phyloP scores from a whole-genome alignment of 2,888 invertebrate genomes.

The Philhelius pedissequus region DNA sequence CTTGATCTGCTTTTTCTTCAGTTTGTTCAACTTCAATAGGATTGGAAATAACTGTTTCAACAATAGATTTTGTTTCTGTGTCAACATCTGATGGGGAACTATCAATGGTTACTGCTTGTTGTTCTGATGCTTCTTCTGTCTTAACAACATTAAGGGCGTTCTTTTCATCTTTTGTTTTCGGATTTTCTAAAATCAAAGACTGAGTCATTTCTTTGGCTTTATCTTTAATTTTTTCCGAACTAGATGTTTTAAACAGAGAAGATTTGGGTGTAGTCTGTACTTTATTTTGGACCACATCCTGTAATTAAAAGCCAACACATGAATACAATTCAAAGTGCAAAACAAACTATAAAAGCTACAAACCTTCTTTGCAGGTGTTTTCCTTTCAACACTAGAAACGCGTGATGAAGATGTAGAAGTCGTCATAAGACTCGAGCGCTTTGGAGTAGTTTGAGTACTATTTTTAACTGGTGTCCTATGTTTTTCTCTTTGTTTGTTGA shows the following conservation, averaged over 20 bases:
- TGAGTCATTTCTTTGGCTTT: constrained; percentile 70
- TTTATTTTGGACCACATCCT: constrained; percentile 72
- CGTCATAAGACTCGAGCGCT: constrained; percentile 76
- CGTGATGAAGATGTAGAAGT: constrained; percentile 76
- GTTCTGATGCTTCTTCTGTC: constrained; percentile 72
- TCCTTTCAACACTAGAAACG: constrained; percentile 75
- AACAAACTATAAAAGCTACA: not conserved
- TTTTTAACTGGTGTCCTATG: constrained; percentile 80
- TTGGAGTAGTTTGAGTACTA: constrained; percentile 78
- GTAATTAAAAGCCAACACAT: not conserved
- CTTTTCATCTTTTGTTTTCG: constrained; percentile 78
- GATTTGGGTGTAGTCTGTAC: constrained; percentile 72
- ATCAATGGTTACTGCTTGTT: constrained; percentile 10
- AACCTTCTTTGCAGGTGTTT: constrained; percentile 76
- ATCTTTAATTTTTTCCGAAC: constrained; percentile 71
- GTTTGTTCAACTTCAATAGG: constrained; percentile 69
- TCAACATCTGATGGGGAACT: constrained; percentile 53
- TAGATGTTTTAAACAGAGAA: constrained; percentile 70
- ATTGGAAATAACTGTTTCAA: constrained; percentile 48
- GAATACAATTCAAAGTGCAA: too few relatives aligned
- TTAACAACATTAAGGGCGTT: constrained; percentile 77
- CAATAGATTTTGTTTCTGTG: constrained; percentile 47
- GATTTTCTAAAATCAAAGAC: constrained; percentile 62
- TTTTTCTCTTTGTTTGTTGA: constrained; percentile 78
- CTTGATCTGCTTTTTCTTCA: constrained; percentile 76